A percentile compares a stretch with the other conserved stretches of the same genome.
These are phyloP conservation scores for Stramonita haemastoma DNA, from an alignment of 2,888 invertebrate genomes.

Conservation along the genomic window DNA sequence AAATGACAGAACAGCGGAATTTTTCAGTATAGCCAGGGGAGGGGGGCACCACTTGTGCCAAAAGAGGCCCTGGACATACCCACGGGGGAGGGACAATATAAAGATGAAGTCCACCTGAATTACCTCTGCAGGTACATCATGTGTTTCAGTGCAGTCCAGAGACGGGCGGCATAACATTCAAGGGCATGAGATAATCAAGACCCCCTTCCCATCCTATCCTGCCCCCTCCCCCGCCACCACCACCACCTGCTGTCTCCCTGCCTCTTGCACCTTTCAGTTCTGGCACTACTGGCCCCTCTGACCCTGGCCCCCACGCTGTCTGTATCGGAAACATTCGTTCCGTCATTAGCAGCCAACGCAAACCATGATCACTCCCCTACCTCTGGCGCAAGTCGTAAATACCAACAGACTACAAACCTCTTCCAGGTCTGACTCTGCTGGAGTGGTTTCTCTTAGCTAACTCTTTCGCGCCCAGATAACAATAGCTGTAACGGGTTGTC, in stretches of 20 bases:
- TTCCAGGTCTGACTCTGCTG: too few species aligned
- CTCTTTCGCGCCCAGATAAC: background rate
- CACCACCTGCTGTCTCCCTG: background rate
- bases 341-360: slow-evolving; percentile 1
- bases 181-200: too few species aligned
- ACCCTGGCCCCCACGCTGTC: background rate
- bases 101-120: too few species aligned
- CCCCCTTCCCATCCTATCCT: background rate
- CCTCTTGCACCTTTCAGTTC: background rate
- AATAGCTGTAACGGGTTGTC: background rate
- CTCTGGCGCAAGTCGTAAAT: background rate
- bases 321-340: background rate
- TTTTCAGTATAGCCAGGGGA: too few species aligned
- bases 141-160: too few species aligned
- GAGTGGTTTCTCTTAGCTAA: too few species aligned
- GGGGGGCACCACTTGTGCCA: too few species aligned
- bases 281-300: background rate
- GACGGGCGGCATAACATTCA: too few species aligned
- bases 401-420: background rate
- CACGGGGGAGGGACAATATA: too few species aligned
- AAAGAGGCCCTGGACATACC: too few species aligned
- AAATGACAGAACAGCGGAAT: too few species aligned
- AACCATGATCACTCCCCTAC: background rate
- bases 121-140: too few species aligned
- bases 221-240: background rate